These are phyloP conservation scores for Molossus molossus DNA, from an alignment of 2,797 vertebrate species.

Conservation along the genomic window DNA sequence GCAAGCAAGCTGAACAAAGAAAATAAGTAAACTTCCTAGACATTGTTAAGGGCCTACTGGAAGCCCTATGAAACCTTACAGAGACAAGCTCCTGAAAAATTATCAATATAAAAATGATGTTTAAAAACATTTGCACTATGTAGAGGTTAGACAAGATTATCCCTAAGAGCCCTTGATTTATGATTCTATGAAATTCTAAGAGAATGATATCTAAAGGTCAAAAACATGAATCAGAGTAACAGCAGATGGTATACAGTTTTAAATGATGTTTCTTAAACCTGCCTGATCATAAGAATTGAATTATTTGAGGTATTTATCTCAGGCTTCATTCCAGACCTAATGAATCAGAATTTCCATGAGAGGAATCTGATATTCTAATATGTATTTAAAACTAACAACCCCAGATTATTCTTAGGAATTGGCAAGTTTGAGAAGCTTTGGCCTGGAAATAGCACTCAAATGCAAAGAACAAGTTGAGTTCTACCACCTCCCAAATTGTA, in stretches of 20 bases:
- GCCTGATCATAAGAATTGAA: slow-evolving; percentile 21
- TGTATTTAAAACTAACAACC: slow-evolving; percentile 40
- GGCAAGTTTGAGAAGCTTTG: slow-evolving; percentile 29
- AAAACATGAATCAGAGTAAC: slow-evolving; percentile 36
- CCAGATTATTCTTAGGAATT: slow-evolving; percentile 38
- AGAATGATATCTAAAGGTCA: slow-evolving; percentile 41
- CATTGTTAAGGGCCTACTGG: background rate
- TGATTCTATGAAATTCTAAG: slow-evolving; percentile 67
- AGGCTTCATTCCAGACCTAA: background rate
- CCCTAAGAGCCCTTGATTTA: background rate
- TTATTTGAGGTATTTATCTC: slow-evolving; percentile 38
- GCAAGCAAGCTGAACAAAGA: slow-evolving; percentile 20
- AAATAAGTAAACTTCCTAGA: background rate
- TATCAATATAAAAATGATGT: slow-evolving; percentile 24
- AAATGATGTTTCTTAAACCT: slow-evolving; percentile 56
- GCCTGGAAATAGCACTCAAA: slow-evolving; percentile 50
- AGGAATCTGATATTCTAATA: slow-evolving; percentile 47
- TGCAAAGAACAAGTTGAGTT: slow-evolving; percentile 30
- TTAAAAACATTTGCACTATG: background rate
- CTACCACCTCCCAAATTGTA: background rate
- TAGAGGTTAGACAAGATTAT: slow-evolving; percentile 24
- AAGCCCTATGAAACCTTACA: slow-evolving; percentile 32
- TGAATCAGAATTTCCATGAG: slow-evolving; percentile 62
- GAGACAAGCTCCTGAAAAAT: slow-evolving; percentile 10
- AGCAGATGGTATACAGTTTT: background rate